These are phyloP conservation scores for Ranitomeya variabilis DNA, from an alignment of 2,113 vertebrate species.

Conservation along the genomic window DNA sequence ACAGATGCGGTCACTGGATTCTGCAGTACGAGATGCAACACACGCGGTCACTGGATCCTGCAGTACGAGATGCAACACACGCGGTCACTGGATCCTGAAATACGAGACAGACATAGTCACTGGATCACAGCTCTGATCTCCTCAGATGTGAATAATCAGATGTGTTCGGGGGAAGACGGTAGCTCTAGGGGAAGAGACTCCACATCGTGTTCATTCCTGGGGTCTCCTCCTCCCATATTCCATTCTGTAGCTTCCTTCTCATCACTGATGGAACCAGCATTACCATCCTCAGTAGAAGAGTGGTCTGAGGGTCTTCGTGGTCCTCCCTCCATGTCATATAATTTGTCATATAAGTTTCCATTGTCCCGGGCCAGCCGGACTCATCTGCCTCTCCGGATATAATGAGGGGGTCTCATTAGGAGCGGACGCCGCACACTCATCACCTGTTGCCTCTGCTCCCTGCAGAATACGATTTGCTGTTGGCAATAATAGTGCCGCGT, in stretches of 20 bases:
- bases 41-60: too few species aligned
- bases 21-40: too few species aligned
- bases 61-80: neutral
- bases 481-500: constrained; percentile 33
- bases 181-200: neutral
- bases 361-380: neutral
- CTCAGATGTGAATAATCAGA: constrained; percentile 1
- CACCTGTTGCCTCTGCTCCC: constrained; percentile 36
- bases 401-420: constrained; percentile 45
- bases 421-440: constrained; percentile 24
- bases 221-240: neutral
- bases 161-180: neutral
- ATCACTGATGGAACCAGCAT: neutral
- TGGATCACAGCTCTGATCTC: constrained; percentile 12
- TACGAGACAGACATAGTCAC: neutral
- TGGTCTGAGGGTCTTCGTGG: neutral
- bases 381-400: constrained; percentile 34
- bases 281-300: too few species aligned
- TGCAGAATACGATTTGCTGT: constrained; percentile 46
- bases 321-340: neutral
- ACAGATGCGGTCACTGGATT: too few species aligned
- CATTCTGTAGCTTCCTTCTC: neutral
- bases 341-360: neutral
- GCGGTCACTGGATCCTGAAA: neutral
- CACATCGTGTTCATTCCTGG: constrained; percentile 27